Percentiles rank a stretch among this genome's conserved stretches.
Evolutionary conservation across 2,113 vertebrate genomes (phyloP).

Genomic region (Climacteris rufus): DNA sequence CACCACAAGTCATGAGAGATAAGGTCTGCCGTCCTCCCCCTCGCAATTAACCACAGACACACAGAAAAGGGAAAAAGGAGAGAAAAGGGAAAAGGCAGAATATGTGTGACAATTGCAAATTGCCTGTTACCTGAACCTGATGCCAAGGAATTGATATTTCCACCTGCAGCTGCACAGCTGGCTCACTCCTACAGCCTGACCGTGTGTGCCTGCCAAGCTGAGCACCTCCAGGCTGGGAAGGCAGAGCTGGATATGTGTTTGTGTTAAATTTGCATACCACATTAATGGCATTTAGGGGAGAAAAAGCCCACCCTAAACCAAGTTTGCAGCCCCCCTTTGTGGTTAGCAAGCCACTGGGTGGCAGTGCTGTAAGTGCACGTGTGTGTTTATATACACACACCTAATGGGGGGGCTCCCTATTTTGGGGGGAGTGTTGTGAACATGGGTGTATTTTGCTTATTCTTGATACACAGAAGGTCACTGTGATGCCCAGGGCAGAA

Average conservation of each 20-base stretch:
- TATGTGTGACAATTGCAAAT: not conserved
- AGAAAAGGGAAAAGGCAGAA: not conserved
- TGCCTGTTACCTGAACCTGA: not conserved
- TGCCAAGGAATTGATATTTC: not conserved
- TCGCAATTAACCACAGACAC: not conserved
- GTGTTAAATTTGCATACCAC: not conserved
- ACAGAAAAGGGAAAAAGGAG: not conserved
- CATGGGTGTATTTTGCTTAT: not conserved
- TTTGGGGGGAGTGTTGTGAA: not conserved
- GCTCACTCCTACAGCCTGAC: not conserved
- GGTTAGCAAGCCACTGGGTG: slow-evolving; percentile 47
- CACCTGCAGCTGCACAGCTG: not conserved
- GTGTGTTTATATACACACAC: accelerated
- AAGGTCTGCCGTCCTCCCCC: slow-evolving; percentile 32
- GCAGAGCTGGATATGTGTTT: not conserved
- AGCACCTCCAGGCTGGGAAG: not conserved
- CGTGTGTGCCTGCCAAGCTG: accelerated
- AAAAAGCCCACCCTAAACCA: not conserved
- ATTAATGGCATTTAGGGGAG: not conserved
- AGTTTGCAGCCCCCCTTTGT: not conserved
- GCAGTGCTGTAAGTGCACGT: slow-evolving; percentile 14
- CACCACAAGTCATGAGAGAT: slow-evolving; percentile 32
- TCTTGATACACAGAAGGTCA: not conserved
- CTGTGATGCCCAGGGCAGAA: not conserved
- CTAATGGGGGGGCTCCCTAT: accelerated